Base-by-base conservation (phyloP, 2,888 invertebrate genomes). In the Empis livida region DNA sequence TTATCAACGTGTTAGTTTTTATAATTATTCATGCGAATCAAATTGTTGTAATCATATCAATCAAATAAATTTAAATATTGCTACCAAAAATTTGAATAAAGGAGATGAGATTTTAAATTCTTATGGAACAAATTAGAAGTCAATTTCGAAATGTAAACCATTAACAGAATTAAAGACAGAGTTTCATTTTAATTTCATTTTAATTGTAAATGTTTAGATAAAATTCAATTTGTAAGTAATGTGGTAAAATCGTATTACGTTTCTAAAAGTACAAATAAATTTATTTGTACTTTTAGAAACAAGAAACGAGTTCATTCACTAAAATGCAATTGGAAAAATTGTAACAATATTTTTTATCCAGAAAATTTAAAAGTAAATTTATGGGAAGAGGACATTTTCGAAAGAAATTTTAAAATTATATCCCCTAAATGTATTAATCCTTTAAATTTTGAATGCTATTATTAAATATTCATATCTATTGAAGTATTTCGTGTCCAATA, bases 11-110 rank as follows among this genome's bases (percentile, higher is more conserved):
- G 80, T 86, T 2, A 85, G 88, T 57, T 81, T 91, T 74, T 84
- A 91, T 81, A 93, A 93, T 65, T 92, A 93, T 70, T 87, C 89
- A 1, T 93, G 93, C 63, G 81, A 86, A 59, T 83, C 90, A 9
- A 84, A 83, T 61, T 83, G 89, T 50, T 78, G 81, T 44, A 82
- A 80, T 60, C 79, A 85, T 57, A 88, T 84, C 64, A 74, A 79
- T 65, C 78, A 80, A 53, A 75, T 78, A 51, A 73, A 73, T 11
- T 71, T 89, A 41, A 74, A 86, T 51, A 81, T 80, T 57, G 79
- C 85, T 17, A 68, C 75, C 2, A 75, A 76, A 53, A 76, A 81
- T 60, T 73, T 91, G 43, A 54, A 65, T 2, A 59, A 70, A 44
- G 81, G 80, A 8, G 74, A 75, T n/a, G 85, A 90, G 71, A 75